Conservation (phyloP, 2,113 vertebrate genomes). For the Leucoraja erinaceus region DNA sequence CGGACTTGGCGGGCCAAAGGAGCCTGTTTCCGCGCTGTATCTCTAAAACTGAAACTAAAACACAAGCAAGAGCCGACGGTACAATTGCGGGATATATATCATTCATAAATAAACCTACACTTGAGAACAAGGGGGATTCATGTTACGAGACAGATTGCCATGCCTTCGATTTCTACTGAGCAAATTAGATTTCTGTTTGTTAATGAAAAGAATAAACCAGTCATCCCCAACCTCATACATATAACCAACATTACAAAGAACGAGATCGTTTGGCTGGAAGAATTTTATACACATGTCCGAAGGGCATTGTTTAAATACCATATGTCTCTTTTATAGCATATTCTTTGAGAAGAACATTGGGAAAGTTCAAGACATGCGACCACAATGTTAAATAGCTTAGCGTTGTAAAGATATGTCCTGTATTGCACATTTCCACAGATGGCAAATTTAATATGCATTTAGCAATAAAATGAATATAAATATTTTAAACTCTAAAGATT, state of each 20-base stretch:
- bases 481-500: conserved; percentile 18
- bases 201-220: background rate
- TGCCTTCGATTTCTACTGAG: background rate
- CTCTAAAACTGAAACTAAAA: no score
- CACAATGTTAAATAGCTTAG: background rate
- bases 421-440: background rate
- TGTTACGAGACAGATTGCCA: background rate
- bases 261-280: background rate
- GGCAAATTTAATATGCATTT: background rate
- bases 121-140: background rate
- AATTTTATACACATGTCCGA: background rate
- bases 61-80: background rate
- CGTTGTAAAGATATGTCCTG: background rate
- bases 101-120: background rate
- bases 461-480: background rate
- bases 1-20: no score
- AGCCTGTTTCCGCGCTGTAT: no score
- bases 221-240: background rate
- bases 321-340: background rate
- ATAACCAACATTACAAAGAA: background rate
- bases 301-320: background rate
- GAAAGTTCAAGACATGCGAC: background rate
- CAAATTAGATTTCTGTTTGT: background rate
- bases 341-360: background rate
- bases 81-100: background rate